Conservation (phyloP, 2,888 invertebrate genomes). For the Lordiphosa fenestrarum region DNA sequence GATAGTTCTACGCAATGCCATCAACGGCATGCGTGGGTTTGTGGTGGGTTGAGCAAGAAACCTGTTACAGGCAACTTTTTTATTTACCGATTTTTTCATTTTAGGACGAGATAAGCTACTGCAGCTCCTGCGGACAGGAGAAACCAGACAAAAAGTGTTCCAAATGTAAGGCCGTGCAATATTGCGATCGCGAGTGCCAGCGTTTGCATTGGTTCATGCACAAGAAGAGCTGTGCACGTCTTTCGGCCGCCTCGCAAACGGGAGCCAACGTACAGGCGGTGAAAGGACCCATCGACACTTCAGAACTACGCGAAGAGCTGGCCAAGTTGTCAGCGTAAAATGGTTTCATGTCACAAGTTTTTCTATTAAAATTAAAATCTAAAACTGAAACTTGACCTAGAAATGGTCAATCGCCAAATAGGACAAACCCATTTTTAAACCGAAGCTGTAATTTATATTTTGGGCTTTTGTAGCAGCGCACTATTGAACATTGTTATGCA, state of each 20-base stretch:
- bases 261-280: conserved; percentile 23
- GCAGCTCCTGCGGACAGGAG: conserved; percentile 93
- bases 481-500: no score
- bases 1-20: conserved; percentile 88
- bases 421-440: no score
- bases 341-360: conserved; percentile 1
- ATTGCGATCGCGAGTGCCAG: conserved; percentile 97
- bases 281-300: conserved; percentile 63
- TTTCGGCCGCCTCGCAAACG: conserved; percentile 80
- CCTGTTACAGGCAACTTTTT: neutral
- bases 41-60: conserved; percentile 74
- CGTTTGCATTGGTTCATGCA: conserved; percentile 95
- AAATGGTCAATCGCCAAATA: no score
- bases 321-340: conserved; percentile 60
- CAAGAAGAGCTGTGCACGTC: conserved; percentile 90
- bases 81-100: neutral
- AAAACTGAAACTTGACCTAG: neutral
- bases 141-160: conserved; percentile 96
- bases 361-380: conserved; percentile 1
- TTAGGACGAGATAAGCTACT: conserved; percentile 84
- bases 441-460: no score
- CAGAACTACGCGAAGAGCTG: conserved; percentile 67
- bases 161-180: conserved; percentile 95
- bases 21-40: conserved; percentile 94
- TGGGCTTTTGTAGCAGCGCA: no score